Base-by-base conservation (phyloP, 37 sponge, comb jelly and placozoan genomes). In the Theonella swinhoei region DNA sequence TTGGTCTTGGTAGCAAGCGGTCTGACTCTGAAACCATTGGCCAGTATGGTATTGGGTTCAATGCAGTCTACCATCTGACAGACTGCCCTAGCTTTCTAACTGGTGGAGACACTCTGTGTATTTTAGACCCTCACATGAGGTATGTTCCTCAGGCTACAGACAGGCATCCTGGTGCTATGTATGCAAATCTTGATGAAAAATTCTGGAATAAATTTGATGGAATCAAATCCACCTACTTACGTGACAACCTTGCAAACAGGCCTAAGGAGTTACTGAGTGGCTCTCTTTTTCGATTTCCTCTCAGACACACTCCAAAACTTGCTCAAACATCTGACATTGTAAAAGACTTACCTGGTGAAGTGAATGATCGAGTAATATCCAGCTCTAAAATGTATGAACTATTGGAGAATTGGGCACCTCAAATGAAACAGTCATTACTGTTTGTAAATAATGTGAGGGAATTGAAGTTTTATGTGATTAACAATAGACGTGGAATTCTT, bases 41-140 rank as follows among this genome's bases (percentile, higher is more conserved):
- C 33, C 82, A 74, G 34, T 91, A 63, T 91, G 91, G 91, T 29
- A 81, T 91, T 66, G 91, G 91, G 22, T 91, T 91, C 79, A 91
- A 91, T 86, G 87, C 65, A 23, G 91, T 88, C 1, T 90, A 90
- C 80, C 90, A 89, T 72, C 62, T 89, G 30, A 89, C 90, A 43
- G 90, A 89, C 67, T 89, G 90, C 60, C 90, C 91, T 26, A 78
- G 70, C 39, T 90, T 90, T 36, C 22, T 90, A 20, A 70, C 81
- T 41, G 71, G 81, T 32, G 81, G 81, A 42, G 59, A 81, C 0
- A 81, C 69, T 25, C 47, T 81, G 2, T 81, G 81, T 28, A 47
- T 81, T 25, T 25, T 33, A 72, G 11, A 72, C 24, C 11, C 73
- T 24, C 42, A 7, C 9, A 30, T 39, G 42, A 37, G 4, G 36